A percentile compares a stretch with the other conserved stretches of the same genome.
phyloP scores from a whole-genome alignment of 2,888 invertebrate genomes.

The Loripinus fragilis region DNA sequence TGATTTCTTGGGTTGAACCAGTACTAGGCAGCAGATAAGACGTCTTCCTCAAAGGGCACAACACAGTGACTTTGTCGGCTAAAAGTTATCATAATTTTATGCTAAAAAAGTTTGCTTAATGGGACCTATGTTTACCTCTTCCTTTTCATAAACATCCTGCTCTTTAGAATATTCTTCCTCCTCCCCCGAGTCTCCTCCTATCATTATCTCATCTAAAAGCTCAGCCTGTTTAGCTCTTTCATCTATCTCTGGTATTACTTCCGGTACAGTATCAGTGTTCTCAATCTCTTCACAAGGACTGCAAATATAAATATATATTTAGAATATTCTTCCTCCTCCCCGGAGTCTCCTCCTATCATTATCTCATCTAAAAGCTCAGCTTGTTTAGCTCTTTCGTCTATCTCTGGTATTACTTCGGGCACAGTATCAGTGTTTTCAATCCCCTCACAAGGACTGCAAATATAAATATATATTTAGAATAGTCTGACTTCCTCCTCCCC shows the following conservation, averaged over 20 bases:
- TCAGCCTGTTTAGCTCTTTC: constrained; percentile 47
- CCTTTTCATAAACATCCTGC: constrained; percentile 21
- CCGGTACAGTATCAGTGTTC: constrained; percentile 27
- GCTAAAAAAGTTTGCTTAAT: no score
- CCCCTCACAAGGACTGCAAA: constrained; percentile 12
- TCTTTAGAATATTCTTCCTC: constrained; percentile 26
- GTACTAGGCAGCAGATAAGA: no score
- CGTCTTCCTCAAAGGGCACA: no score
- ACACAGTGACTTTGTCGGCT: no score
- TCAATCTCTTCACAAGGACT: constrained; percentile 26
- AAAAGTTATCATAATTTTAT: no score
- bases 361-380: constrained; percentile 54
- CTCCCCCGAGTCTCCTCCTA: not conserved
- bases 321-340: constrained; percentile 26
- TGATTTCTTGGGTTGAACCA: no score
- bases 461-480: constrained; percentile 2
- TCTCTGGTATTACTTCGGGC: constrained; percentile 47
- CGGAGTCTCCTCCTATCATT: constrained; percentile 3
- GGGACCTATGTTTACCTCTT: not conserved
- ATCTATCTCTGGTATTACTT: constrained; percentile 43
- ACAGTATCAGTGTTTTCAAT: constrained; percentile 22
- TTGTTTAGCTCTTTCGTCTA: constrained; percentile 36
- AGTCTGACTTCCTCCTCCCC: constrained; percentile 14
- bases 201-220: constrained; percentile 44
- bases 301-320: not conserved